Evolutionary conservation across 2,888 invertebrate species (phyloP).

Genomic region (Tiliacea aurago): DNA sequence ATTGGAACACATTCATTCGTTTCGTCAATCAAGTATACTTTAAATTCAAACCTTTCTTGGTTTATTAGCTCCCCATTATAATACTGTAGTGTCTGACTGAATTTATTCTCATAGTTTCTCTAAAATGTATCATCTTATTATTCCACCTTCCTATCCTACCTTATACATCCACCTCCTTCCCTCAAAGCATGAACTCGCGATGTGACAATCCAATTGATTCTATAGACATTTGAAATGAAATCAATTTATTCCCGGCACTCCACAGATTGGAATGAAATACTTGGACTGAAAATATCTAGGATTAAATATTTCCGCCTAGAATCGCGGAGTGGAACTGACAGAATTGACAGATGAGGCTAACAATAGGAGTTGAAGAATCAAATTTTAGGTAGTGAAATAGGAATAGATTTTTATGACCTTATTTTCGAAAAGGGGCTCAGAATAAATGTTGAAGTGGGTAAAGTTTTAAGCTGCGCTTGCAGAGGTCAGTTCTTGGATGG

Average conservation of each 20-base stretch:
- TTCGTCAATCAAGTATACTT: background rate
- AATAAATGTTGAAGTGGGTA: background rate
- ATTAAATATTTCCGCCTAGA: slow-evolving; percentile 57
- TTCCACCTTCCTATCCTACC: background rate
- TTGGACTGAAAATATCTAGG: slow-evolving; percentile 58
- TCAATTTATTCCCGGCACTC: slow-evolving; percentile 60
- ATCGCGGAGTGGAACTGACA: slow-evolving; percentile 23
- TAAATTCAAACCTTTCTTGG: background rate
- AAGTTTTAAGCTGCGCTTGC: background rate
- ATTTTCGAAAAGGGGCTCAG: background rate
- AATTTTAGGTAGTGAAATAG: background rate
- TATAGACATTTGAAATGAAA: slow-evolving; percentile 62
- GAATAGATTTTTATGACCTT: background rate
- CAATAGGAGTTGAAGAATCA: background rate
- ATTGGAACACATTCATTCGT: background rate
- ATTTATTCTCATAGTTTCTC: background rate
- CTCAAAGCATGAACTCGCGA: slow-evolving; percentile 26
- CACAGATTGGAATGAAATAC: slow-evolving; percentile 58
- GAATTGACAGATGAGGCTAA: slow-evolving; percentile 26
- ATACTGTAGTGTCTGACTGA: background rate
- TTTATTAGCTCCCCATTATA: too few relatives aligned
- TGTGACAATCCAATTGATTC: slow-evolving; percentile 61
- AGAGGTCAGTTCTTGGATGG: background rate
- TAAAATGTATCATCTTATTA: background rate
- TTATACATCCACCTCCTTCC: background rate